Percentiles rank a stretch among this genome's conserved stretches.
Evolutionary conservation across 2,888 invertebrate species (phyloP).

Genomic region (Diploptera punctata): DNA sequence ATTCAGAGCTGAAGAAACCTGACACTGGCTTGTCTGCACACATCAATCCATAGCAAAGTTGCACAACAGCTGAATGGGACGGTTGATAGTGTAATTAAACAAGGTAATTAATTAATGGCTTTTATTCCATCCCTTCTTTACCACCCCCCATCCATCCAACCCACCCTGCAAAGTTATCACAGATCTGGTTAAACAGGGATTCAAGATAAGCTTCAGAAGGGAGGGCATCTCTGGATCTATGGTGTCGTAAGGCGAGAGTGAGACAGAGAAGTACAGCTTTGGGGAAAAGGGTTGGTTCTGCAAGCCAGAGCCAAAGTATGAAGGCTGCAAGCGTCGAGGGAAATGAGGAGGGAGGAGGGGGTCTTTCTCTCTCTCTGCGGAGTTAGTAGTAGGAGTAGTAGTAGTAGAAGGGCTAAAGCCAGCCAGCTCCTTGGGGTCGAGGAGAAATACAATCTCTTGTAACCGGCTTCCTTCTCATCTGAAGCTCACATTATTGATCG

Average conservation of each 20-base stretch:
- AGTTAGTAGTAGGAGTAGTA: not conserved
- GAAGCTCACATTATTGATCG: slow-evolving; percentile 20
- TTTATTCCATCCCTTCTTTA: slow-evolving; percentile 24
- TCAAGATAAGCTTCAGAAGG: slow-evolving; percentile 20
- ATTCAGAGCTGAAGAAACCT: too few relatives aligned
- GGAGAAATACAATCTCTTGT: slow-evolving; percentile 24
- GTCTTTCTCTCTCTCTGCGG: not conserved
- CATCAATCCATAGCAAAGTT: slow-evolving; percentile 28
- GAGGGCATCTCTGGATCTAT: slow-evolving; percentile 15
- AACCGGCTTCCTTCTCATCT: not conserved
- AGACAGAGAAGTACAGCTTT: not conserved
- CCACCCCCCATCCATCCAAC: slow-evolving; percentile 8
- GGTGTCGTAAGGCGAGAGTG: slow-evolving; percentile 20
- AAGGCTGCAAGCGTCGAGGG: slow-evolving; percentile 22
- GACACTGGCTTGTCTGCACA: not conserved
- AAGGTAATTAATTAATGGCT: slow-evolving; percentile 32
- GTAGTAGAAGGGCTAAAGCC: not conserved
- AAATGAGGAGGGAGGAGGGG: not conserved
- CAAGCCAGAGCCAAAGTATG: slow-evolving; percentile 24
- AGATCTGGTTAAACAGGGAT: slow-evolving; percentile 30
- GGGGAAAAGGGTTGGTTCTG: not conserved
- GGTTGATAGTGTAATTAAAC: slow-evolving; percentile 27
- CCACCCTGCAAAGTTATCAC: slow-evolving; percentile 24
- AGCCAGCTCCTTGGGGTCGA: slow-evolving; percentile 25
- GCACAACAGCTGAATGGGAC: slow-evolving; percentile 21